Percentiles rank a stretch among this genome's conserved stretches.
phyloP scores from a whole-genome alignment of 2,113 vertebrate species.

The Cynopterus brachyotis region DNA sequence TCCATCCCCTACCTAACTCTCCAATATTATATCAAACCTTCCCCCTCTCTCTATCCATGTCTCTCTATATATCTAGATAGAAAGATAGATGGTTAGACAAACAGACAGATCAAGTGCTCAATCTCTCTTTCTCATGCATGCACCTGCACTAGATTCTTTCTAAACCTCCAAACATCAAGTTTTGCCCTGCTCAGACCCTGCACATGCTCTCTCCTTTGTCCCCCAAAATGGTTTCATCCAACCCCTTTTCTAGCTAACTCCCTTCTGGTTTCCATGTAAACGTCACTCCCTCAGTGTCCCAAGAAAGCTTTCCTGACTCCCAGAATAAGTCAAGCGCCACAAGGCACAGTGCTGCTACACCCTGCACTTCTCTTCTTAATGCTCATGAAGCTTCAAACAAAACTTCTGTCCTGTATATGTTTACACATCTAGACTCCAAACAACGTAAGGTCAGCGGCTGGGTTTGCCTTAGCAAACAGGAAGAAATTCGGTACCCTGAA shows the following conservation, averaged over 20 bases:
- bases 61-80: too few species aligned
- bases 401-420: background rate
- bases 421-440: background rate
- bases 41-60: too few species aligned
- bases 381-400: background rate
- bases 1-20: background rate
- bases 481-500: rapidly evolving
- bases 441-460: rapidly evolving
- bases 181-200: background rate
- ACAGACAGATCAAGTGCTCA: too few species aligned
- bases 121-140: background rate
- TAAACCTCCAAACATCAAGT: background rate
- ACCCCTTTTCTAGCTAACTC: background rate
- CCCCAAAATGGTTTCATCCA: background rate
- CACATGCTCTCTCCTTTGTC: background rate
- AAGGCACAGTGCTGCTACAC: background rate
- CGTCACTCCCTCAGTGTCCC: background rate
- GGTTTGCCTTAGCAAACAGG: background rate
- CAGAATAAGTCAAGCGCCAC: background rate
- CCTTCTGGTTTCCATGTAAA: background rate
- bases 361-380: background rate
- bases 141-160: background rate
- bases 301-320: background rate
- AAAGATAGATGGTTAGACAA: too few species aligned
- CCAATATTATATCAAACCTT: background rate